Conservation (phyloP, 2,113 vertebrate species). For the Edolisoma coerulescens region DNA sequence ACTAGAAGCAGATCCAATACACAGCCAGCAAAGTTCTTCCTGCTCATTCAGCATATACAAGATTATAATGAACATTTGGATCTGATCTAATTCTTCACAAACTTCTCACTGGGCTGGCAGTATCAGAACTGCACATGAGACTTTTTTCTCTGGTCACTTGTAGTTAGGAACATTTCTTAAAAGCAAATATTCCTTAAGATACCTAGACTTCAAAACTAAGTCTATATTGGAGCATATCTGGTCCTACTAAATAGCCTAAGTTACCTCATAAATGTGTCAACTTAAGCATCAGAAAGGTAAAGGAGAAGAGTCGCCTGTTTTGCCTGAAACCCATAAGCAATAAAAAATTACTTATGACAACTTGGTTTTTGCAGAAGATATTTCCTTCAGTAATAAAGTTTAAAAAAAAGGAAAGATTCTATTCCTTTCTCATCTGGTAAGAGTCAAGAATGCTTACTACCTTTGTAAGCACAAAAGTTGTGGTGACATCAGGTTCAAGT, state of each 20-base stretch:
- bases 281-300: neutral
- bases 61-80: neutral
- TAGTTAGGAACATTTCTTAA: neutral
- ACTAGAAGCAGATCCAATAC: neutral
- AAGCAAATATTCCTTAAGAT: neutral
- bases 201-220: neutral
- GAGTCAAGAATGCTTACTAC: neutral
- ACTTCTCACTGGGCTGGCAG: neutral
- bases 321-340: neutral
- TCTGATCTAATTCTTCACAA: neutral
- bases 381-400: neutral
- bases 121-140: neutral
- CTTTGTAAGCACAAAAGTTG: neutral
- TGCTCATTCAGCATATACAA: neutral
- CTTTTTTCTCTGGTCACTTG: neutral
- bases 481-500: neutral
- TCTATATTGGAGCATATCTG: rapidly evolving
- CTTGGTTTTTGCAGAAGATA: neutral
- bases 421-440: neutral
- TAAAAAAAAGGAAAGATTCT: neutral
- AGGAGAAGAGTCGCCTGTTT: neutral
- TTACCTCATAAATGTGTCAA: neutral
- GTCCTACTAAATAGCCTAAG: rapidly evolving
- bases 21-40: neutral
- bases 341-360: neutral